Evolutionary conservation across 2,113 vertebrate genomes (phyloP), one percentile per base, ranked within the genome.

Genomic region (Paedocypris sp.): DNA sequence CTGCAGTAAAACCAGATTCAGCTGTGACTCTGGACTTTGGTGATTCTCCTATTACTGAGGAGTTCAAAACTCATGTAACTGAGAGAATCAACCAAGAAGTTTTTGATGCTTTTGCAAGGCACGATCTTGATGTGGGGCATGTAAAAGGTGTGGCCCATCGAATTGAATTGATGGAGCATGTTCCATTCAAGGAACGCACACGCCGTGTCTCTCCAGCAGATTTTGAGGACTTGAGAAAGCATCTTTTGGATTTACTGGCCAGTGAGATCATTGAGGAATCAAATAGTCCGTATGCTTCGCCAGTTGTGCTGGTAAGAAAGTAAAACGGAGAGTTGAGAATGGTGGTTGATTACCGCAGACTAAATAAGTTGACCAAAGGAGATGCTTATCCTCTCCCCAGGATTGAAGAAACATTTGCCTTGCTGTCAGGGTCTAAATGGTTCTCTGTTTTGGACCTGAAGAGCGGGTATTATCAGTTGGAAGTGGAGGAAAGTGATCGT

Each of bases 401-500:
- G 1, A 70, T 70, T 1, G 48, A 71, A 32, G 66, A 69, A 13
- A 69, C 58, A 1, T 73, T 73, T n/a, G 10, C 64, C 1, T 7
- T 73, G 3, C 13, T 73, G 18, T 66, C 67, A 12, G 71, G 49
- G 1, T 73, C 53, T 1, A 73, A 67, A 19, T 70, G 71, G 60
- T 67, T 69, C 12, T 33, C 35, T 1, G 64, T 73, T 0, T 25
- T 63, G 2, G 67, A 77, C 64, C 20, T 70, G 5, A 73, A 67
- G 10, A 64, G 62, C 15, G 54, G 66, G 1, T 70, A 60, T 6
- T 67, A 62, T 1, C 38, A 70, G 18, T 12, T 48, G 3, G 42
- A 62, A n/a, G 48, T 66, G 1, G 26, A 56, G 13, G 9, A 25
- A 1, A 9, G 19, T 7, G 60, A 57, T 11, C 25, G 29, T 12